These are phyloP conservation scores for Epinephelus awoara DNA, from an alignment of 2,797 vertebrate genomes.

Conservation along the genomic window DNA sequence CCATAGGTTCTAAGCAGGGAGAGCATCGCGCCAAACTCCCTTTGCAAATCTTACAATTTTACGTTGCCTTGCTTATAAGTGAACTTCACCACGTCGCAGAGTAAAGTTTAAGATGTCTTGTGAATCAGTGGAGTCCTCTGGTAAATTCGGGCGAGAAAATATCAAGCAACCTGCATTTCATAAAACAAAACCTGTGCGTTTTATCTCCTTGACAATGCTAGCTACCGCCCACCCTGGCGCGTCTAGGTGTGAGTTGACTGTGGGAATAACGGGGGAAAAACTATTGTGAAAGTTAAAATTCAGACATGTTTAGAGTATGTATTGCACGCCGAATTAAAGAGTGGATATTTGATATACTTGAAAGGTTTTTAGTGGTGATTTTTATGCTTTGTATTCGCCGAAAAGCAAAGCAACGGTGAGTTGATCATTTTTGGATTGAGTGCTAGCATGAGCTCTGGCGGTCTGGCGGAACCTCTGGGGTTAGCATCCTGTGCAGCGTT, in stretches of 20 bases:
- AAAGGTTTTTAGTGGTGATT: rapidly evolving
- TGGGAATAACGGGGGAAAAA: slow-evolving; percentile 26
- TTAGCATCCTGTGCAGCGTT: slow-evolving; percentile 26
- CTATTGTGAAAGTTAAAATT: background rate
- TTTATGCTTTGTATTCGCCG: rapidly evolving
- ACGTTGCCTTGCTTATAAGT: rapidly evolving
- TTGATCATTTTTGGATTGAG: background rate
- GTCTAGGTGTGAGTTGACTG: slow-evolving; percentile 6
- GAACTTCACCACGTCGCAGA: rapidly evolving
- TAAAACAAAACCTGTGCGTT: rapidly evolving
- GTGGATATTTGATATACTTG: rapidly evolving
- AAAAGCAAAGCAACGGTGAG: background rate
- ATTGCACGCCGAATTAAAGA: background rate
- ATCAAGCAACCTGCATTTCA: rapidly evolving
- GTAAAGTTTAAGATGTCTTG: rapidly evolving
- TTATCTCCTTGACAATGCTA: background rate
- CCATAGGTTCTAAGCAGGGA: background rate
- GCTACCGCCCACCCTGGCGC: slow-evolving; percentile 46
- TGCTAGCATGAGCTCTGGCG: slow-evolving; percentile 24
- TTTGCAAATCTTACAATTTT: background rate
- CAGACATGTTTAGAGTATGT: background rate
- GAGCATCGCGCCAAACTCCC: slow-evolving; percentile 3
- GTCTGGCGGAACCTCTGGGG: background rate
- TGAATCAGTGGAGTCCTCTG: rapidly evolving
- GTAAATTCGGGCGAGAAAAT: background rate